A percentile compares a stretch with the other conserved stretches of the same genome.
Conservation (phyloP, 2,113 vertebrate species). For the Poecilia latipinna region DNA sequence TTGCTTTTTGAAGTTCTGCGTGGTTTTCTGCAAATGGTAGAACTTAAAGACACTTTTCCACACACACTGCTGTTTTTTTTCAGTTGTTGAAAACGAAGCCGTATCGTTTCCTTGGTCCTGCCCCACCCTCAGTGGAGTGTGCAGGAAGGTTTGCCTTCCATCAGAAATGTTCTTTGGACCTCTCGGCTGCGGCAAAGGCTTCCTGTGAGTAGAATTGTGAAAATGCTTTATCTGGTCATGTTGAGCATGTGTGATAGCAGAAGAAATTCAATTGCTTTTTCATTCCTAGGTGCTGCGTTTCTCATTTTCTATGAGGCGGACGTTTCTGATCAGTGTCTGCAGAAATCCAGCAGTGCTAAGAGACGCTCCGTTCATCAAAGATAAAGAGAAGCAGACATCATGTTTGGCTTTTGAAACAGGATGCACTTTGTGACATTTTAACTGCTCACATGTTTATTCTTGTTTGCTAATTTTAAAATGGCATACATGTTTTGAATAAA, state of each 20-base stretch:
- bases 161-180: constrained; percentile 81
- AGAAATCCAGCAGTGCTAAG: background rate
- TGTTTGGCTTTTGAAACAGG: constrained; percentile 28
- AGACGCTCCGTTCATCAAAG: background rate
- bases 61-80: constrained; percentile 21
- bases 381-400: constrained; percentile 19
- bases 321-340: background rate
- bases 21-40: background rate
- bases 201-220: constrained; percentile 66
- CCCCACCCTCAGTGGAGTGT: constrained; percentile 74
- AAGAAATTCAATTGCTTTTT: background rate
- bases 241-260: background rate
- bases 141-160: constrained; percentile 77
- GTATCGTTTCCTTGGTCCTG: constrained; percentile 78
- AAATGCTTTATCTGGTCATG: background rate
- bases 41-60: background rate
- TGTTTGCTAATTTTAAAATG: background rate
- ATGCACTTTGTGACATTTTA: constrained; percentile 10
- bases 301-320: constrained; percentile 74
- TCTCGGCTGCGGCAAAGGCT: constrained; percentile 79
- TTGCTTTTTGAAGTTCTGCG: background rate
- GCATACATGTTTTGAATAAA: constrained; percentile 39
- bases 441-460: background rate
- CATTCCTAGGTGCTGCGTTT: constrained; percentile 78
- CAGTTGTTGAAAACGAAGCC: constrained; percentile 72